These are phyloP conservation scores for Epinotia ramella DNA, from an alignment of 2,888 invertebrate genomes.

Conservation along the genomic window DNA sequence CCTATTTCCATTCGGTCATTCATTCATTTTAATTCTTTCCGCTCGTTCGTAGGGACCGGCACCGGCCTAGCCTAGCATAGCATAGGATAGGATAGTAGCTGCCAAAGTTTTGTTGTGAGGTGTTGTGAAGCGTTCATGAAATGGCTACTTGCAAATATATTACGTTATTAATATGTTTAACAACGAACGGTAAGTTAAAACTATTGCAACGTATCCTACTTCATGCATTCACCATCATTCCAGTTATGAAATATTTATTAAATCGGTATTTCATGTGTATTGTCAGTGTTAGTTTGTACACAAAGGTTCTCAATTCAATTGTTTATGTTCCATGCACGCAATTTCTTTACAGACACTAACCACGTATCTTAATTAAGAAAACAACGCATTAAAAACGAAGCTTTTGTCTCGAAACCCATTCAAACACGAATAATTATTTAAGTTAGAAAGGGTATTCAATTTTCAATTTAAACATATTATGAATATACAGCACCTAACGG, in stretches of 20 bases:
- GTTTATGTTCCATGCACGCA: slow-evolving; percentile 40
- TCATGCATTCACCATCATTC: background rate
- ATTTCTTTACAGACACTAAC: slow-evolving; percentile 32
- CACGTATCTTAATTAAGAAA: slow-evolving; percentile 21
- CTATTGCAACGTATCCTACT: slow-evolving; percentile 7
- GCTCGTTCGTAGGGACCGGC: slow-evolving; percentile 24
- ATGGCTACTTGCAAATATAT: slow-evolving; percentile 65
- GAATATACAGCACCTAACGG: slow-evolving; percentile 47
- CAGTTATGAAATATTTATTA: background rate
- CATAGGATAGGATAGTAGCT: background rate
- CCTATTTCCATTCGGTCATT: no score
- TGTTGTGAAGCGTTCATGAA: slow-evolving; percentile 52
- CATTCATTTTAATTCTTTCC: no score
- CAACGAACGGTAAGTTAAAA: slow-evolving; percentile 64
- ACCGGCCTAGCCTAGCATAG: background rate
- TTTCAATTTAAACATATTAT: background rate
- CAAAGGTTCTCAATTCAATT: slow-evolving; percentile 38
- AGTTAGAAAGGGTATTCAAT: background rate
- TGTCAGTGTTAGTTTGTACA: slow-evolving; percentile 1
- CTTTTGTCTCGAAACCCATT: background rate
- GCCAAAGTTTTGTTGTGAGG: slow-evolving; percentile 48
- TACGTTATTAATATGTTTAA: slow-evolving; percentile 57
- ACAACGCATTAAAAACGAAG: slow-evolving; percentile 2
- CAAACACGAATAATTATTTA: background rate
- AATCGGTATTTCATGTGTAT: slow-evolving; percentile 13